Base-by-base conservation (phyloP, 2,888 invertebrate species). In the Lottia scabra region DNA sequence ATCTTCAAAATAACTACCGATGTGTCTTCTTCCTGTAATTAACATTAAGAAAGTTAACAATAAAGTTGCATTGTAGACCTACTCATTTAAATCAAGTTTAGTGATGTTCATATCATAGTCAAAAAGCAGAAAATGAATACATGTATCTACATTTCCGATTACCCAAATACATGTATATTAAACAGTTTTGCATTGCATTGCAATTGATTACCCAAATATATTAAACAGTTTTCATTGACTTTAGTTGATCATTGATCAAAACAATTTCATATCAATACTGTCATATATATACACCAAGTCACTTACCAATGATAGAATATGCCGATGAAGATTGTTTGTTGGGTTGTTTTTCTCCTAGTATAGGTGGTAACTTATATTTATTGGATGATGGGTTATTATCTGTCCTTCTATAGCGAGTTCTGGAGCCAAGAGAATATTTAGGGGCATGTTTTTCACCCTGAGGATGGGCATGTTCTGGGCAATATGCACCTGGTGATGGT, bases 281-380 rank as follows among this genome's bases (percentile, higher is more conserved):
- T 30, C 30, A 30, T 5, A 30, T 5, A 26, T 74, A 79, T 2
- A 23, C 38, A 68, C 69, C 74, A n/a, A 72, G 67, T 44, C n/a
- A 74, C 75, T 16, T 73, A 66, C 96, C 95, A 56, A 95, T 94
- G 84, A 98, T 95, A 3, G 96, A 95, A 87, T 94, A 98, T 43
- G 96, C 92, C 0, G 97, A 96, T 5, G 96, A 82, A 70, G 88
- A 87, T 5, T 76, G 71, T 70, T 89, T 88, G n/a, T 83, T 78
- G 13, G 87, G 83, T 74, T 84, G 84, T n/a, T 76, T 69, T 5
- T 85, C 84, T 0, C 88, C 87, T 19, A 88, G 68, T 78, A 87
- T 84, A 6, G 78, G 69, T 3, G 87, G 85, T 1, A 88, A 75
- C 1, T 71, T 74, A 76, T 89, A 89, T 19, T 77, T 81, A 78